Conservation (phyloP, 2,888 invertebrate species). For the Zygothrica quintamaculata region DNA sequence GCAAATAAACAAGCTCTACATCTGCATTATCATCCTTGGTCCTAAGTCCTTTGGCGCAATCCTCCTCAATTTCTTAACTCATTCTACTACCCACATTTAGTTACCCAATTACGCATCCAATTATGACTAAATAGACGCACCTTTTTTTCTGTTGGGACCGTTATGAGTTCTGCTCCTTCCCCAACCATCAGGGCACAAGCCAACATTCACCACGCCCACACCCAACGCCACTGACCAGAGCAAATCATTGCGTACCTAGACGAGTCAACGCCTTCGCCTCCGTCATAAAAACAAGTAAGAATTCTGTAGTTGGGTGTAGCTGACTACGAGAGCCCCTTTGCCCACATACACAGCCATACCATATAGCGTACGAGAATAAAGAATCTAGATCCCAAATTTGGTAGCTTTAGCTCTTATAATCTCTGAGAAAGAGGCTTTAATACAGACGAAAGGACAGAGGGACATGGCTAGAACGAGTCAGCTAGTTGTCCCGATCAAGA, state of each 20-base stretch:
- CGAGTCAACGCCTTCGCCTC: constrained; percentile 13
- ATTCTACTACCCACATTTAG: background rate
- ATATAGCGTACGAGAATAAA: too few relatives aligned
- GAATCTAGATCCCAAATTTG: too few relatives aligned
- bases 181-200: background rate
- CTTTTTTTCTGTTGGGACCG: constrained; percentile 40
- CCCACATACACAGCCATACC: too few relatives aligned
- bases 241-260: constrained; percentile 77
- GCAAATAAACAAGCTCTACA: constrained; percentile 23
- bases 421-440: too few relatives aligned
- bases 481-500: too few relatives aligned
- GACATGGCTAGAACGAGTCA: too few relatives aligned
- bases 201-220: constrained; percentile 38
- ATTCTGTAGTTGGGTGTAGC: too few relatives aligned
- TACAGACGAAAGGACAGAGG: too few relatives aligned
- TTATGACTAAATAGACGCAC: constrained; percentile 76
- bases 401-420: too few relatives aligned
- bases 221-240: constrained; percentile 4
- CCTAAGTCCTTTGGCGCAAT: background rate
- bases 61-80: background rate
- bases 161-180: too few relatives aligned
- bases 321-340: too few relatives aligned
- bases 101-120: constrained; percentile 72
- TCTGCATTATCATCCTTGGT: constrained; percentile 30
- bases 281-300: too few relatives aligned